Conservation (phyloP, 2,888 invertebrate genomes). For the Diadromus collaris region DNA sequence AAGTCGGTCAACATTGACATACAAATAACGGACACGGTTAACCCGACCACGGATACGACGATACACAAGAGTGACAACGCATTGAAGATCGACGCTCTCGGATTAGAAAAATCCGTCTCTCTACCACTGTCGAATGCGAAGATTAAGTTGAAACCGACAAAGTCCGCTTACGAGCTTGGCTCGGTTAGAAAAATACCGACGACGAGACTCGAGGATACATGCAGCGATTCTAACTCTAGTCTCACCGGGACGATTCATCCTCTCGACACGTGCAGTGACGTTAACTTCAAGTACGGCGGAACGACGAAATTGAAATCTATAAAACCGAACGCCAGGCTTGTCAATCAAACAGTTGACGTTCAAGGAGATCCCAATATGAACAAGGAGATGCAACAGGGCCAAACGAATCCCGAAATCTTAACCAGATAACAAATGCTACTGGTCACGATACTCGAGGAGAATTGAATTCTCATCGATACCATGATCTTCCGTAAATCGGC, state of each 20-base stretch:
- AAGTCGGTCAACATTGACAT: slow-evolving; percentile 78
- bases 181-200: slow-evolving; percentile 78
- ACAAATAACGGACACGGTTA: slow-evolving; percentile 77
- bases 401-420: slow-evolving; percentile 73
- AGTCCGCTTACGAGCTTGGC: slow-evolving; percentile 78
- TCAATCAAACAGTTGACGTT: slow-evolving; percentile 65
- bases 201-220: slow-evolving; percentile 79
- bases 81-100: slow-evolving; percentile 69
- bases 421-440: slow-evolving; percentile 77
- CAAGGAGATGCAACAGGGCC: slow-evolving; percentile 69
- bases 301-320: slow-evolving; percentile 90
- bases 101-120: slow-evolving; percentile 76
- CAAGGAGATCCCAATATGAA: slow-evolving; percentile 67
- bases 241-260: slow-evolving; percentile 83
- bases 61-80: slow-evolving; percentile 64
- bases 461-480: slow-evolving; percentile 54
- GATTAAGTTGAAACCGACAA: slow-evolving; percentile 75
- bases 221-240: slow-evolving; percentile 80
- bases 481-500: slow-evolving; percentile 6
- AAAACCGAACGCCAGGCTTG: slow-evolving; percentile 80
- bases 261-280: slow-evolving; percentile 87
- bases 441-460: slow-evolving; percentile 68
- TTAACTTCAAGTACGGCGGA: slow-evolving; percentile 90
- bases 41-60: slow-evolving; percentile 58
- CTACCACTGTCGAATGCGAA: slow-evolving; percentile 74